These are phyloP conservation scores for Podarcis cretensis DNA, from an alignment of 2,113 vertebrate species.

Conservation along the genomic window DNA sequence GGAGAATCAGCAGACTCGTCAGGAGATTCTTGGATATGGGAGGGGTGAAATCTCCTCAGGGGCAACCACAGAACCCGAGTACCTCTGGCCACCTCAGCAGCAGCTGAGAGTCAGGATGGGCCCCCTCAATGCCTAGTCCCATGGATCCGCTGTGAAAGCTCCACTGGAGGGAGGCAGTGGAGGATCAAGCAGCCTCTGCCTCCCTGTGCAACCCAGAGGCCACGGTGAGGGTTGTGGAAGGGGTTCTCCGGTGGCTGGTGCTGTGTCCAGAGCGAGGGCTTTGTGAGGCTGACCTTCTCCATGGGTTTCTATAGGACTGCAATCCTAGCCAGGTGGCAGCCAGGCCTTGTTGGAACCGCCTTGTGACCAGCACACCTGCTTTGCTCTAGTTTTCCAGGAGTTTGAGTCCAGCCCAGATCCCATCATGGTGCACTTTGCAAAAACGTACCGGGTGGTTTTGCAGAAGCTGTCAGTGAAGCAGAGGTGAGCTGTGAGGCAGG, in stretches of 20 bases:
- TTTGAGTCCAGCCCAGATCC: background rate
- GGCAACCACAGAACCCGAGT: background rate
- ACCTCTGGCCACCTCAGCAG: background rate
- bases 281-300: background rate
- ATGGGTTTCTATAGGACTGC: background rate
- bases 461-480: conserved; percentile 23
- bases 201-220: background rate
- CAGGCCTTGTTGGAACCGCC: background rate
- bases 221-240: background rate
- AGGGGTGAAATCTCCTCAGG: too few species aligned
- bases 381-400: conserved; percentile 19
- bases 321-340: background rate
- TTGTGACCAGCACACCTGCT: background rate
- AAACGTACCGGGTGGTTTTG: conserved; percentile 16
- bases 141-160: background rate
- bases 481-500: background rate
- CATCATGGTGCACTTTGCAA: conserved; percentile 12
- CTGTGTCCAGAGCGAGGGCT: too few species aligned
- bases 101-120: background rate
- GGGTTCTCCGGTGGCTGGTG: too few species aligned
- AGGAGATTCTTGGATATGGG: too few species aligned
- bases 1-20: too few species aligned
- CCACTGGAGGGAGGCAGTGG: background rate
- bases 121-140: background rate
- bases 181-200: background rate